phyloP scores from a whole-genome alignment of 2,888 invertebrate species.

The Brachyopa scutellaris region DNA sequence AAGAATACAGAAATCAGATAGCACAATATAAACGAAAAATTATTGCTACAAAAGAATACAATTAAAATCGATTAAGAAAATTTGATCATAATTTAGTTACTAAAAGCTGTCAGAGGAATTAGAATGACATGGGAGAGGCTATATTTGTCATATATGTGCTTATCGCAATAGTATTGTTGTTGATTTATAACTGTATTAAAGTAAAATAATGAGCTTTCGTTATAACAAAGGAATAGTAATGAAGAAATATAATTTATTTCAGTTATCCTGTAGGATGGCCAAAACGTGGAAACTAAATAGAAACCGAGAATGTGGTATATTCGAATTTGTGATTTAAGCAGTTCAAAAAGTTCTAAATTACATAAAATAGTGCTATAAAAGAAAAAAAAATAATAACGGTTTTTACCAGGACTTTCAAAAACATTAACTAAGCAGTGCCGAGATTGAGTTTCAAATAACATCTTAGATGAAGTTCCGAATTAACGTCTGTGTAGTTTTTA shows the following conservation, averaged over 20 bases:
- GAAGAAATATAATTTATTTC: conserved; percentile 18
- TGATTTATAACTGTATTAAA: conserved; percentile 48
- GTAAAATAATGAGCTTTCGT: conserved; percentile 13
- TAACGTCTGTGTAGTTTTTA: too few relatives aligned
- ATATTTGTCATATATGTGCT: conserved; percentile 28
- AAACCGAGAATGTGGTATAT: conserved; percentile 37
- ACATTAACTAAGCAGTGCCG: too few relatives aligned
- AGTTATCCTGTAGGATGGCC: conserved; percentile 38
- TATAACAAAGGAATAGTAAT: not conserved
- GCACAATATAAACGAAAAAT: conserved; percentile 16
- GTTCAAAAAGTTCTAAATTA: not conserved
- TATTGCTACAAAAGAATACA: conserved; percentile 5
- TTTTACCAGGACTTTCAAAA: too few relatives aligned
- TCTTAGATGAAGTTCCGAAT: too few relatives aligned
- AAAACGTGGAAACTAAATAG: conserved; percentile 16
- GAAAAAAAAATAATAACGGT: too few relatives aligned
- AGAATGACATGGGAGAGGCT: conserved; percentile 39
- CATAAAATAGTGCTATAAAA: too few relatives aligned
- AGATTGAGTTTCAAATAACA: too few relatives aligned
- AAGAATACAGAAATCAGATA: conserved; percentile 28
- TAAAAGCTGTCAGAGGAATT: conserved; percentile 2
- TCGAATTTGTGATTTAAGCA: not conserved
- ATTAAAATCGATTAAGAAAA: conserved; percentile 4
- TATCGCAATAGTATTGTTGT: conserved; percentile 12
- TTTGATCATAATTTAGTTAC: conserved; percentile 1